Base-by-base conservation (phyloP, 2,888 invertebrate genomes). In the Morpho helenor region DNA sequence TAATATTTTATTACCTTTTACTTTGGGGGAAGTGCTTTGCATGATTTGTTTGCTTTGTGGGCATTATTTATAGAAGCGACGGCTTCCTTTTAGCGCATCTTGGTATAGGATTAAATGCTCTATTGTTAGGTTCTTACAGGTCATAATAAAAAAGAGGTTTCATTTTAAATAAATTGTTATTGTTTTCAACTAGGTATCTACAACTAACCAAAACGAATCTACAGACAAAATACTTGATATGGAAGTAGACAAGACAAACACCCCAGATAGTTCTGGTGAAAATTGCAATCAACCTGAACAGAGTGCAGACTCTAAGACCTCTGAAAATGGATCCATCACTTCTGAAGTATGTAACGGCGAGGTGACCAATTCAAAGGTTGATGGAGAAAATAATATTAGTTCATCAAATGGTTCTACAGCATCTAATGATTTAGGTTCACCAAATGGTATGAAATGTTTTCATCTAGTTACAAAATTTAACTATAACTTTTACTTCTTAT, bases 371-470 rank as follows among this genome's bases (percentile, higher is more conserved):
- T 90, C 91, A 0, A 88, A 87, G 64, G 71, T 68, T 61, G 86
- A 76, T 54, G 78, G 78, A 7, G 88, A 83, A 46, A 82, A 76
- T 62, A 89, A 91, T 61, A 90, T 89, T 49, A 84, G 87, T 10
- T 91, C 90, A 1, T 89, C 91, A 0, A 92, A 92, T 77, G 93
- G 92, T 3, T 90, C 91, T 52, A 75, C 82, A n/a, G 82, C 82
- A 46, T 80, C 80, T 8, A 63, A 65, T 0, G 85, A 87, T 56
- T 64, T 68, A 40, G 88, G 85, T 56, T 87, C 87, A 69, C 76
- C 73, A 48, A 84, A 85, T 82, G 84, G 88, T 61, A 59, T 40
- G 7, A 53, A 22, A 31, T 48, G 10, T 46, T 42, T 44, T 23
- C 5, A 39, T 43, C 8, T 31, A 49, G 31, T 31, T 16, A 16